phyloP scores from a whole-genome alignment of 2,797 vertebrate genomes.

The Gymnothorax javanicus region DNA sequence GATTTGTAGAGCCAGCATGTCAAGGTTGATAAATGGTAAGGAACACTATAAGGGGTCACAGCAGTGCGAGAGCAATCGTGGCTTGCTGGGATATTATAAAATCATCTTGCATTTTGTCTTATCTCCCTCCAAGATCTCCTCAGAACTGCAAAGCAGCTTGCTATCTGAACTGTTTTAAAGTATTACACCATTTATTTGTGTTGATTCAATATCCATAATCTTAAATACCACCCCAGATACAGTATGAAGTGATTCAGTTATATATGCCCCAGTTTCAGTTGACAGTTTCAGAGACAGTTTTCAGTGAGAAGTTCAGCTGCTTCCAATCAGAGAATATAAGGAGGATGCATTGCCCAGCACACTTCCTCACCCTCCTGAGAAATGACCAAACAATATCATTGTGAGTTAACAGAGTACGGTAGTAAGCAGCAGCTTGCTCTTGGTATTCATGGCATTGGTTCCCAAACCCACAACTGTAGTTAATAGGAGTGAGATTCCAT shows the following conservation, averaged over 20 bases:
- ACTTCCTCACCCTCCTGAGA: not conserved
- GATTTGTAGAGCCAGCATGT: not conserved
- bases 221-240: not conserved
- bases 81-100: not conserved
- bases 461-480: not conserved
- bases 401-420: not conserved
- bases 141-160: not conserved
- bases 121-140: not conserved
- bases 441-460: not conserved
- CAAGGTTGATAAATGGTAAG: slow-evolving; percentile 26
- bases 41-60: slow-evolving; percentile 25
- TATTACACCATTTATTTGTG: not conserved
- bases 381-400: not conserved
- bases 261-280: too few relatives aligned
- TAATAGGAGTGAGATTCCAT: not conserved
- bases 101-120: not conserved
- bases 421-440: not conserved
- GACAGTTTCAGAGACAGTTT: too few relatives aligned
- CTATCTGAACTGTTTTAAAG: not conserved
- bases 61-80: not conserved
- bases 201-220: not conserved
- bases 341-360: not conserved
- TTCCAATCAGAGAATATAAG: too few relatives aligned
- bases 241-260: not conserved
- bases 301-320: too few relatives aligned